Evolutionary conservation across 2,888 invertebrate genomes (phyloP).

Genomic region (Xylota segnis): DNA sequence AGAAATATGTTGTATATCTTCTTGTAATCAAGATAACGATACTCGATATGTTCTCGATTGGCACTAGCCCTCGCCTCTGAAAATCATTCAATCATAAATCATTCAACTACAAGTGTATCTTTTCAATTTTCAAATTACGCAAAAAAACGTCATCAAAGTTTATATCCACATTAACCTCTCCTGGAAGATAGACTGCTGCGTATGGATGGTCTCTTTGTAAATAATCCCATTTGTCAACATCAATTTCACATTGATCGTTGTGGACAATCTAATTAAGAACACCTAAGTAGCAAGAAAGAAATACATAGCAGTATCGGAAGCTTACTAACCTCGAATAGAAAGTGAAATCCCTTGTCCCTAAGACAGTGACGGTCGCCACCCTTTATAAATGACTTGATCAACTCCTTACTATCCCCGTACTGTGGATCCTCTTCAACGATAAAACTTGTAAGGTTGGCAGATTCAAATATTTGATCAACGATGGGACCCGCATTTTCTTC

Average conservation of each 20-base stretch:
- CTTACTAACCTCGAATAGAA: constrained; percentile 81
- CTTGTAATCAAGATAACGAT: constrained; percentile 85
- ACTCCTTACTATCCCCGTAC: constrained; percentile 40
- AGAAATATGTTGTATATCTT: constrained; percentile 85
- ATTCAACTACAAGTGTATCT: not conserved
- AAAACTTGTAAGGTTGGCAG: too few species aligned
- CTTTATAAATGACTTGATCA: constrained; percentile 81
- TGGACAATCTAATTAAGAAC: constrained; percentile 85
- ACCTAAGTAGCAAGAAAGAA: not conserved
- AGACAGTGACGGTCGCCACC: constrained; percentile 77
- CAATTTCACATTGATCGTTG: constrained; percentile 86
- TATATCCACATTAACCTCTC: constrained; percentile 71
- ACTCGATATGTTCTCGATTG: constrained; percentile 82
- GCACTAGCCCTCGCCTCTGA: constrained; percentile 79
- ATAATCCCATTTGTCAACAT: constrained; percentile 90
- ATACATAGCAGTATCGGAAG: not conserved
- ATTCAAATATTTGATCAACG: constrained; percentile 80
- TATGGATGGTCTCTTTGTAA: constrained; percentile 86
- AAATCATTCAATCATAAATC: constrained; percentile 55
- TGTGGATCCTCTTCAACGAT: too few species aligned
- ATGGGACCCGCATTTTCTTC: constrained; percentile 79
- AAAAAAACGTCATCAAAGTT: constrained; percentile 81
- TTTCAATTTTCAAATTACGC: constrained; percentile 46
- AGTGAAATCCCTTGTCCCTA: constrained; percentile 78
- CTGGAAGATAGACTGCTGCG: constrained; percentile 26